Evolutionary conservation across 92 coral and sea anemone genomes (phyloP), one percentile per base, ranked within the genome.

Genomic region (Paragorgia papillata): DNA sequence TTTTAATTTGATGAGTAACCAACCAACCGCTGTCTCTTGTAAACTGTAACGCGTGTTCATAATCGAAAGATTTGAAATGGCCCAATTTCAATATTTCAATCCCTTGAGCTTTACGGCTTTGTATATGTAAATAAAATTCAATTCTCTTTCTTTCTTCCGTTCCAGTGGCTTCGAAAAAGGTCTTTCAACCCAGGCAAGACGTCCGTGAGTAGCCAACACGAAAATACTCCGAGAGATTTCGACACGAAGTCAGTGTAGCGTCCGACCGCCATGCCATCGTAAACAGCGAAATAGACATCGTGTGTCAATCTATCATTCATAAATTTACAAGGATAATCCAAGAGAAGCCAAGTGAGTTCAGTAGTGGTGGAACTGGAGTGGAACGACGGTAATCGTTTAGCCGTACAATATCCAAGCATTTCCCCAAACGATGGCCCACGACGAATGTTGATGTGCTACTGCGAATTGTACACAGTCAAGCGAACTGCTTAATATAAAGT

Each of bases 51-150:
- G 78, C 64, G 27, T 71, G 64, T 64, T 71, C 78, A 71, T 25
- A 18, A 50, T 6, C 34, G 18, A 26, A 21, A 28, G 1, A 12
- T 37, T n/a, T 44, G 18, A 69, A 53, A 54, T 53, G 64, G 64
- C 78, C 50, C 30, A 71, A 71, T 71, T 71, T 71, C 78, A 71
- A 54, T 71, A 71, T 71, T 71, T 55, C 18, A 32, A 55, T 44
- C 49, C 48, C 48, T 53, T 68, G 30, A 56, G 78, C 78, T 30
- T 33, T 55, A 17, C 48, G 64, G 78, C 64, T 54, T 71, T 71
- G 78, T 71, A 53, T 54, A 71, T 71, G 78, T 71, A 71, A 71
- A 71, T 71, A 71, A 51, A 71, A 58, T 53, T 49, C 44, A 53
- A 43, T 30, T 68, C 59, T 21, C 1, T 7, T 40, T 69, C 51